phyloP scores from a whole-genome alignment of 2,113 vertebrate species.

The Raphicerus campestris region DNA sequence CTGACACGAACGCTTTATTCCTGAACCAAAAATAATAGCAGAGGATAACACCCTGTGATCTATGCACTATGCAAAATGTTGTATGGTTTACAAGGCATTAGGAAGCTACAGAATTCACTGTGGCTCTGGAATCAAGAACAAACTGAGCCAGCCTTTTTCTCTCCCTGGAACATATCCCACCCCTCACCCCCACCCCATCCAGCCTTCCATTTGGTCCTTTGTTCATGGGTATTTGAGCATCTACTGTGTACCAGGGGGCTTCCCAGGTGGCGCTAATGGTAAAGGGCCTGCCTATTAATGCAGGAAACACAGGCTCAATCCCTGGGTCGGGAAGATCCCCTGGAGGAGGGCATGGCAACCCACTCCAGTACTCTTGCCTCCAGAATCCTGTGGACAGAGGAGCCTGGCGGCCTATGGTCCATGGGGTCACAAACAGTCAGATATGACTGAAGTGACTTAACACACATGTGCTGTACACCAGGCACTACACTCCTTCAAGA shows the following conservation, averaged over 20 bases:
- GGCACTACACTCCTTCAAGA: background rate
- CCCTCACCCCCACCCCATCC: background rate
- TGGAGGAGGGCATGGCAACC: background rate
- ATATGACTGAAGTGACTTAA: background rate
- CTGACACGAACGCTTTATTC: conserved; percentile 20
- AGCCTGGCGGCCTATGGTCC: background rate
- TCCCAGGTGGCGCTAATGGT: background rate
- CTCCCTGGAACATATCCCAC: background rate
- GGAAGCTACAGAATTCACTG: background rate
- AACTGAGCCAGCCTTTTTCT: background rate
- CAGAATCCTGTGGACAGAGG: background rate
- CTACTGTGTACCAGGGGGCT: background rate
- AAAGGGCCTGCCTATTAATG: background rate
- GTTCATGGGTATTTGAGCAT: background rate
- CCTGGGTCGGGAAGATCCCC: background rate
- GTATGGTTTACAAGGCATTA: background rate
- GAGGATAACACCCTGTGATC: background rate
- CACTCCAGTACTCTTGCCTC: background rate
- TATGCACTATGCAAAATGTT: background rate
- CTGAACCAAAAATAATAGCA: background rate
- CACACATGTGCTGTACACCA: background rate
- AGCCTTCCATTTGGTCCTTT: background rate
- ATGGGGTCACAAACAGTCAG: background rate
- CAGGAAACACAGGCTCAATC: background rate
- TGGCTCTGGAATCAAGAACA: background rate